Conservation (phyloP, 2,888 invertebrate genomes). For the Amphipoea oculea region DNA sequence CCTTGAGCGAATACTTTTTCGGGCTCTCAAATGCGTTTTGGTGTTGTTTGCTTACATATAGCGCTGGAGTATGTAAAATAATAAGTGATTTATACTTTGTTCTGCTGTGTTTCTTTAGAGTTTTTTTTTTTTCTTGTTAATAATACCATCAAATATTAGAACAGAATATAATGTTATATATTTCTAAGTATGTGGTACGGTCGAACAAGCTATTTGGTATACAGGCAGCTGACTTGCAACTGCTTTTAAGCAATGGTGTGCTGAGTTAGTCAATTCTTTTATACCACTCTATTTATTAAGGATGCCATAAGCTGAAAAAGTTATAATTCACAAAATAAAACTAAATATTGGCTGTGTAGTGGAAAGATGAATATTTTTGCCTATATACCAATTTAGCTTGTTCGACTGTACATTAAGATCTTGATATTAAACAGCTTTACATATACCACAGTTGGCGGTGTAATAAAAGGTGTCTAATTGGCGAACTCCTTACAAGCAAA, state of each 20-base stretch:
- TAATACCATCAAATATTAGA: not conserved
- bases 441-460: not conserved
- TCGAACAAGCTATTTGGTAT: no score
- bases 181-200: no score
- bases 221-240: no score
- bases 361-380: no score
- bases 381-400: no score
- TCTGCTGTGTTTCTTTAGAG: not conserved
- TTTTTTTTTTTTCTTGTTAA: not conserved
- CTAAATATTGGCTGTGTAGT: no score
- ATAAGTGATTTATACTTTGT: constrained; percentile 44
- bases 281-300: no score
- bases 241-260: no score
- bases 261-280: no score
- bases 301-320: no score
- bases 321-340: no score
- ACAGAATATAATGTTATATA: not conserved
- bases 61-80: constrained; percentile 44
- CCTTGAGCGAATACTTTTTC: constrained; percentile 57
- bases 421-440: not conserved
- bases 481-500: not conserved
- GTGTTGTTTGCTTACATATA: constrained; percentile 53
- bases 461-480: not conserved
- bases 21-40: constrained; percentile 56
- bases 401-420: not conserved